These are phyloP conservation scores for Hydrolagus colliei DNA, from an alignment of 2,797 vertebrate genomes.

Conservation along the genomic window DNA sequence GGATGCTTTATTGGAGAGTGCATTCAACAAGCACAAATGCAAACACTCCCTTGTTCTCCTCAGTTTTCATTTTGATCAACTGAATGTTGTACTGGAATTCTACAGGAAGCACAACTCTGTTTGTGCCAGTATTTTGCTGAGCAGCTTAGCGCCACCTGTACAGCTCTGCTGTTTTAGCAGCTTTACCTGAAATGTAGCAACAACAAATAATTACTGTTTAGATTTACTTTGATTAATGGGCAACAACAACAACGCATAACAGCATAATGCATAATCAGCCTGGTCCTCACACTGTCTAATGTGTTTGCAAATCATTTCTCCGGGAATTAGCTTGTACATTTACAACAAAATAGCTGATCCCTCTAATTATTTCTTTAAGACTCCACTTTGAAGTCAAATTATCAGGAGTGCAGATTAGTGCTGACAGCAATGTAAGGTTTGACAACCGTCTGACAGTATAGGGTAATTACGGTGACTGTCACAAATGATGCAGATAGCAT, in stretches of 20 bases:
- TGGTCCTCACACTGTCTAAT: background rate
- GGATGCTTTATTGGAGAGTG: background rate
- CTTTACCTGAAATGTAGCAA: background rate
- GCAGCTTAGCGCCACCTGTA: background rate
- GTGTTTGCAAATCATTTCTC: background rate
- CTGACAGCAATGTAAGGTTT: conserved; percentile 7
- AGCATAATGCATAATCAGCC: background rate
- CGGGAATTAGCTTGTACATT: background rate
- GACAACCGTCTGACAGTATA: background rate
- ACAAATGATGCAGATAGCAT: conserved; percentile 3
- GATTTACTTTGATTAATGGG: background rate
- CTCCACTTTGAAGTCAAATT: background rate
- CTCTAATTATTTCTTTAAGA: conserved; percentile 6
- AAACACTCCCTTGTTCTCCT: background rate
- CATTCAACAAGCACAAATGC: background rate
- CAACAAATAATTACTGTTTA: background rate
- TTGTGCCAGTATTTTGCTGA: background rate
- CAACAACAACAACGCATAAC: background rate
- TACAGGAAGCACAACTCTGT: background rate
- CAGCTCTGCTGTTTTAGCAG: background rate
- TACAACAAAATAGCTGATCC: background rate
- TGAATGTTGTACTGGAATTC: background rate
- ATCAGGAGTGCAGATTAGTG: background rate
- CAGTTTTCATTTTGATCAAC: background rate
- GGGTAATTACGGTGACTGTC: background rate